Base-by-base conservation (phyloP, 1,140 invertebrate genomes). In the Drosophila busckii region DNA sequence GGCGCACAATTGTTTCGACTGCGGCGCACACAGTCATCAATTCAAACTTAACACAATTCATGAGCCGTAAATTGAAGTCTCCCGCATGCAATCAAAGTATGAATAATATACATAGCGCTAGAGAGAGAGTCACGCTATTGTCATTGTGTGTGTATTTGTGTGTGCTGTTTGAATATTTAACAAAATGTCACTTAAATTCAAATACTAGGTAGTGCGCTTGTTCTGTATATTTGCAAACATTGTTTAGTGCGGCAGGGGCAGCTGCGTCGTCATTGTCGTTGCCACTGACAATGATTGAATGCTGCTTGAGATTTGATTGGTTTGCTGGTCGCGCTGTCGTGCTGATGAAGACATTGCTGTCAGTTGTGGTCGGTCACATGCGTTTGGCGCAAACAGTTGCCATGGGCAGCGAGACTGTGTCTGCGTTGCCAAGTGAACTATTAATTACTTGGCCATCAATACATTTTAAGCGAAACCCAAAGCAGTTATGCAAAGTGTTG, bases 261-360 rank as follows among this genome's bases (percentile, higher is more conserved):
- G n/a, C 37, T 23, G 22, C 37, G 25, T 44, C 44, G 16, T 31
- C 41, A 55, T 37, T 28, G 53, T 22, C 37, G 19, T 52, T 55
- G 63, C 41, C 62, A 38, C 50, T 60, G 75, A 80, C 75, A 80
- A 73, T 80, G 73, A 80, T 82, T 70, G 75, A 82, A 73, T 54
- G 46, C 38, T 64, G 41, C 53, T 69, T 64, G 55, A 52, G 50
- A 13, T 71, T 60, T 73, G 58, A 82, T 80, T 65, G 68, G 61
- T 76, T 61, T 65, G 55, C 62, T 62, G 29, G 41, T 67, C n/a
- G n/a, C n/a, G n/a, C n/a, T n/a, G n/a, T n/a, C n/a, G n/a, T 44
- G 42, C 13, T 61, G 73, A 71, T 64, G 68, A 58, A 54, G 60
- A 76, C 61, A 69, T 54, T 44, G 35, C 22, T 44, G 38, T 42